phyloP scores from a whole-genome alignment of 2,888 invertebrate species.

The Synanthedon formicaeformis region DNA sequence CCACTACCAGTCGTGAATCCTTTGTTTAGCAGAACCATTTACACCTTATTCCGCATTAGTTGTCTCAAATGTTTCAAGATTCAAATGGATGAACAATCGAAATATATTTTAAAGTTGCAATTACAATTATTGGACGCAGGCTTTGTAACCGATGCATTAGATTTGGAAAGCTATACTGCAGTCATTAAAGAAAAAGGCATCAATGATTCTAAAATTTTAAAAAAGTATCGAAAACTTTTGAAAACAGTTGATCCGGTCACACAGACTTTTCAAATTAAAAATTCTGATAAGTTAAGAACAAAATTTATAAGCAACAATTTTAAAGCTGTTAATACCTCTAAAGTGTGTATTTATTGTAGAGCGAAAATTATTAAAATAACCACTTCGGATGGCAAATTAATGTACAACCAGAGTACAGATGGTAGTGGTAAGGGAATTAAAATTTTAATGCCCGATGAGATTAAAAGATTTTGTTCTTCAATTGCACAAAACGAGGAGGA shows the following conservation, averaged over 20 bases:
- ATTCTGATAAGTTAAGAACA: conserved; percentile 57
- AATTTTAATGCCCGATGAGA: conserved; percentile 75
- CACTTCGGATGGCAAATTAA: conserved; percentile 72
- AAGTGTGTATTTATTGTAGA: conserved; percentile 69
- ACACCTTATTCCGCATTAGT: conserved; percentile 74
- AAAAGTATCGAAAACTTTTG: conserved; percentile 42
- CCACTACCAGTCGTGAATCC: conserved; percentile 93
- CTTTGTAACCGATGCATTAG: conserved; percentile 78
- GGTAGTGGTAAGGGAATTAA: conserved; percentile 41
- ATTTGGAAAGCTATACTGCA: conserved; percentile 64
- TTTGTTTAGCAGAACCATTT: conserved; percentile 82
- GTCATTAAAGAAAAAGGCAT: conserved; percentile 48
- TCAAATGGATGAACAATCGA: conserved; percentile 68
- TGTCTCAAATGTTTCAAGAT: conserved; percentile 79
- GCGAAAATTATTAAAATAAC: conserved; percentile 64
- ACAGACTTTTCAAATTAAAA: conserved; percentile 54
- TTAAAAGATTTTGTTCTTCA: conserved; percentile 75
- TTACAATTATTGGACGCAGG: conserved; percentile 80
- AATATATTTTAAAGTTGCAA: conserved; percentile 75
- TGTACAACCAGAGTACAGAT: conserved; percentile 47
- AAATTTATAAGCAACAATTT: conserved; percentile 54
- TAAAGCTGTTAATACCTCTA: conserved; percentile 49
- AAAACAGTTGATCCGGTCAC: conserved; percentile 35
- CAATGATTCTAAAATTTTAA: conserved; percentile 37
- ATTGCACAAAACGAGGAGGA: conserved; percentile 80